Percentiles rank a stretch among this genome's conserved stretches.
phyloP scores from a whole-genome alignment of 2,888 invertebrate species.

The Habroteleia sp. region DNA sequence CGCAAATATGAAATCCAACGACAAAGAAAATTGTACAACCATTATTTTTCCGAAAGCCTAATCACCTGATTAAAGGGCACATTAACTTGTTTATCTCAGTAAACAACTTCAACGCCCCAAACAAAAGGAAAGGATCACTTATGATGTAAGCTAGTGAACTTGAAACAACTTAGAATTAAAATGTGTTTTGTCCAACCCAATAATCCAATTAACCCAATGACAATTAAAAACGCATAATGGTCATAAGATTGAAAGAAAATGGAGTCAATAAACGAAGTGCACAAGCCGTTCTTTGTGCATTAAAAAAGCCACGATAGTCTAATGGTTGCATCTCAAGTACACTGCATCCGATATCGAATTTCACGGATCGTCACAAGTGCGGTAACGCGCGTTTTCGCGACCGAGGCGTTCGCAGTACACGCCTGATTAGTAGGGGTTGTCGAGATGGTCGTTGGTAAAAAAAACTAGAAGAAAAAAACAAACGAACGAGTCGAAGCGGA shows the following conservation, averaged over 20 bases:
- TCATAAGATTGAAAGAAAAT: constrained; percentile 54
- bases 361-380: constrained; percentile 64
- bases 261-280: constrained; percentile 41
- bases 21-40: too few species aligned
- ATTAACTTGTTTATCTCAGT: too few species aligned
- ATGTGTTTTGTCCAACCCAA: constrained; percentile 27
- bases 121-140: too few species aligned
- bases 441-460: constrained; percentile 38
- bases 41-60: too few species aligned
- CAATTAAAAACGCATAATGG: constrained; percentile 50
- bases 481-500: constrained; percentile 52
- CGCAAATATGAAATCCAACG: too few species aligned
- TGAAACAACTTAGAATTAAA: constrained; percentile 34
- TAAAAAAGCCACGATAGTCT: constrained; percentile 44
- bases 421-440: constrained; percentile 65
- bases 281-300: constrained; percentile 37
- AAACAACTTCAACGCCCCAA: too few species aligned
- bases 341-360: constrained; percentile 65
- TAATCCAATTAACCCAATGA: constrained; percentile 50
- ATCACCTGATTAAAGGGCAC: too few species aligned
- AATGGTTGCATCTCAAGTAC: constrained; percentile 58
- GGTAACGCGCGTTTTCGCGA: constrained; percentile 62
- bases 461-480: constrained; percentile 39
- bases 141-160: constrained; percentile 40
- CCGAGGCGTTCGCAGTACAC: constrained; percentile 52